These are phyloP conservation scores for Drosophila ananassae DNA, from an alignment of 1,140 invertebrate genomes.

Conservation along the genomic window DNA sequence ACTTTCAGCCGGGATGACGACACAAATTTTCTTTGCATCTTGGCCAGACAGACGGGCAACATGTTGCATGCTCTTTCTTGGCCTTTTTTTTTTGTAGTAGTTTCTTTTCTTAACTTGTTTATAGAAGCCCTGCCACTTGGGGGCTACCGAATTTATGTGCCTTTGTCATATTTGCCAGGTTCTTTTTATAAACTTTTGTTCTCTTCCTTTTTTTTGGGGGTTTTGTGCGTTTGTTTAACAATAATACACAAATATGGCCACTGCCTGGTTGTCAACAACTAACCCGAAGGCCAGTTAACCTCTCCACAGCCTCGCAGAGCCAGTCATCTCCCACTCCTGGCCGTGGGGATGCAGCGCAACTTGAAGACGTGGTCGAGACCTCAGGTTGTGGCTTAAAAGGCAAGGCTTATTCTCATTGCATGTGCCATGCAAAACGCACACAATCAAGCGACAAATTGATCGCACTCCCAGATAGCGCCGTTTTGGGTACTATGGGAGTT, in stretches of 20 bases:
- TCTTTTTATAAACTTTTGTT: slow-evolving; percentile 29
- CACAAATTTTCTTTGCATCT: slow-evolving; percentile 59
- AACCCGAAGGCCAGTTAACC: slow-evolving; percentile 53
- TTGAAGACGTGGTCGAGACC: slow-evolving; percentile 14
- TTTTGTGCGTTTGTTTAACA: slow-evolving; percentile 55
- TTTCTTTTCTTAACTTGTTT: slow-evolving; percentile 34
- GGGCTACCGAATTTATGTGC: slow-evolving; percentile 79
- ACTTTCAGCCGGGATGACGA: slow-evolving; percentile 73
- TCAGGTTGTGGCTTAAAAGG: slow-evolving; percentile 40
- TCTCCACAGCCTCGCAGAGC: slow-evolving; percentile 16
- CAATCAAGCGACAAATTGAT: slow-evolving; percentile 80
- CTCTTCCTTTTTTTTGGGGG: slow-evolving; percentile 3
- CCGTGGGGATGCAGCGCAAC: slow-evolving; percentile 8
- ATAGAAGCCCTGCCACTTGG: slow-evolving; percentile 35
- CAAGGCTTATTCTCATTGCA: slow-evolving; percentile 52
- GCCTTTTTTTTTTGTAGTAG: slow-evolving; percentile 7
- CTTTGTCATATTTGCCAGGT: slow-evolving; percentile 77
- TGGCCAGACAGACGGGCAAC: slow-evolving; percentile 72
- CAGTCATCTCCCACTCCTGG: slow-evolving; percentile 9
- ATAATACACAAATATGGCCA: slow-evolving; percentile 81
- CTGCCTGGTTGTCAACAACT: slow-evolving; percentile 76
- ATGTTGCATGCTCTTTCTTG: slow-evolving; percentile 41
- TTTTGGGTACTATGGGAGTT: slow-evolving; percentile 37
- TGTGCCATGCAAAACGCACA: slow-evolving; percentile 74
- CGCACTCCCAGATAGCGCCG: slow-evolving; percentile 70